Evolutionary conservation across 2,797 vertebrate species (phyloP).

Genomic region (Helicolenus hilgendorfi): DNA sequence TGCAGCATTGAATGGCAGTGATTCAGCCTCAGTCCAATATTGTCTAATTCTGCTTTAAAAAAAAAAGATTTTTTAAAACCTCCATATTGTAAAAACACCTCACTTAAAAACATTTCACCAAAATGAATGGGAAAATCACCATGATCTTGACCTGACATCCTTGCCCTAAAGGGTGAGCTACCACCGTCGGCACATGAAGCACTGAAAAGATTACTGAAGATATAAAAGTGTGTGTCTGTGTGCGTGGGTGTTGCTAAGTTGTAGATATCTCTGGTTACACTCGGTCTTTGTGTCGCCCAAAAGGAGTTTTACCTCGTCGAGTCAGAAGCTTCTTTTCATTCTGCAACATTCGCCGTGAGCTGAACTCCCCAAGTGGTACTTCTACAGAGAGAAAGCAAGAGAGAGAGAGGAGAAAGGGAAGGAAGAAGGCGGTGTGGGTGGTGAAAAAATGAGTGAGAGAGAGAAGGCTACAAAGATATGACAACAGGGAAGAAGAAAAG

Average conservation of each 20-base stretch:
- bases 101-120: background rate
- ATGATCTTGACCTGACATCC: background rate
- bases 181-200: background rate
- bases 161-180: background rate
- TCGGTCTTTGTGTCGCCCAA: conserved; percentile 44
- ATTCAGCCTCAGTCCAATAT: conserved; percentile 8
- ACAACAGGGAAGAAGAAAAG: conserved; percentile 35
- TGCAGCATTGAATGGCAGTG: conserved; percentile 4
- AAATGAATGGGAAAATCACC: background rate
- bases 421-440: conserved; percentile 58
- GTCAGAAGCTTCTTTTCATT: conserved; percentile 65
- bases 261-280: conserved; percentile 46
- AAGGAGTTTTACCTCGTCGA: conserved; percentile 42
- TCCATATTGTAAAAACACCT: background rate
- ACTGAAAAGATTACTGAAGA: conserved; percentile 31
- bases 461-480: conserved; percentile 32
- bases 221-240: conserved; percentile 9
- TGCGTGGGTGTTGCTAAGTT: conserved; percentile 40
- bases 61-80: background rate
- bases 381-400: conserved; percentile 40
- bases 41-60: background rate
- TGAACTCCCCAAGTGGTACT: conserved; percentile 76
- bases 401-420: conserved; percentile 35
- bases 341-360: conserved; percentile 61
- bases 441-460: conserved; percentile 23